Evolutionary conservation across 2,113 vertebrate genomes (phyloP).

Genomic region (Ageneiosus marmoratus): DNA sequence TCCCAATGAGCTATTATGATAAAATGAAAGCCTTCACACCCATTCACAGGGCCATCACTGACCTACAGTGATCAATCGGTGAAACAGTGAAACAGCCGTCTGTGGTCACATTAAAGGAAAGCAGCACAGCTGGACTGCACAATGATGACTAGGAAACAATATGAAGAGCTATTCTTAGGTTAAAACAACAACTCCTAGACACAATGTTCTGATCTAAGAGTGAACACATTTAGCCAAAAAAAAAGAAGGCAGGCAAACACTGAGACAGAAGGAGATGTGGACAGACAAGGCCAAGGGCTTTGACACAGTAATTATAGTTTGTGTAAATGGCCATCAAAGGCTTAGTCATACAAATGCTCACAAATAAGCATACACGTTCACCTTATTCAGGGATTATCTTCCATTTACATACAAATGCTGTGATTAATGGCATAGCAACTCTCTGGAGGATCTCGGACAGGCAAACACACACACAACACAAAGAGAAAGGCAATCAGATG

Average conservation of each 20-base stretch:
- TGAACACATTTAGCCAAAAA: background rate
- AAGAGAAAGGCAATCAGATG: background rate
- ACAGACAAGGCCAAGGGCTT: background rate
- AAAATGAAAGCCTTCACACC: constrained; percentile 16
- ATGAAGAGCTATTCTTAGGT: constrained; percentile 11
- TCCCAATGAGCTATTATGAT: background rate
- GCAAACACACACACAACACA: constrained; percentile 12
- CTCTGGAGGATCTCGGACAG: background rate
- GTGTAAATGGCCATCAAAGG: background rate
- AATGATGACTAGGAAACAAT: constrained; percentile 8
- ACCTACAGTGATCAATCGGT: constrained; percentile 1
- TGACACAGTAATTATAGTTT: constrained; percentile 7
- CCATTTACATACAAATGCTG: background rate
- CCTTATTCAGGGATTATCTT: background rate
- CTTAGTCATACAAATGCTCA: constrained; percentile 5
- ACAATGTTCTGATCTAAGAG: background rate
- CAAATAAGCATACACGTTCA: constrained; percentile 14
- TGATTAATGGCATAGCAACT: background rate
- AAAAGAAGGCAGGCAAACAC: constrained; percentile 11
- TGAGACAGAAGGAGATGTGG: background rate
- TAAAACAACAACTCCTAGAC: constrained; percentile 13
- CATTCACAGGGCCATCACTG: constrained; percentile 8
- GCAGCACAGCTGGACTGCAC: constrained; percentile 8
- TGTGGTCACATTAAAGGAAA: constrained; percentile 11
- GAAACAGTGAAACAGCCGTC: background rate